phyloP scores from a whole-genome alignment of 2,888 invertebrate species.

The Melanotus villosus region DNA sequence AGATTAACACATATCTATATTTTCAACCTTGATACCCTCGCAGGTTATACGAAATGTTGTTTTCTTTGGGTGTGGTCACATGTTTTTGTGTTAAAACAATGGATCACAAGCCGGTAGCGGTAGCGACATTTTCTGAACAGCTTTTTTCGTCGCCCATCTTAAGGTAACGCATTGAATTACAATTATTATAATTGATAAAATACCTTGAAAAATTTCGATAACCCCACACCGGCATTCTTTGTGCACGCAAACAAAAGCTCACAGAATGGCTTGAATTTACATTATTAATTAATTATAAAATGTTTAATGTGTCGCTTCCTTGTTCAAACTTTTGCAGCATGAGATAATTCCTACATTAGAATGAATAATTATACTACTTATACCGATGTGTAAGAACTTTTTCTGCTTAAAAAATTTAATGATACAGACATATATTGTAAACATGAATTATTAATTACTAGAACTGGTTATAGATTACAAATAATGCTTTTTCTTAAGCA shows the following conservation, averaged over 20 bases:
- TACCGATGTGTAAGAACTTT: too few species aligned
- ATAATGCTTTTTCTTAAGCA: too few species aligned
- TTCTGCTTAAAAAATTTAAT: too few species aligned
- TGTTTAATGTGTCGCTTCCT: too few species aligned
- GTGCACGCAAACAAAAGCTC: neutral
- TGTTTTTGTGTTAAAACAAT: slow-evolving; percentile 36
- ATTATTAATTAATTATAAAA: too few species aligned
- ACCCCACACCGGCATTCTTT: neutral
- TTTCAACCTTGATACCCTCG: slow-evolving; percentile 42
- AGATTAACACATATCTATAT: slow-evolving; percentile 20
- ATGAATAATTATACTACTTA: too few species aligned
- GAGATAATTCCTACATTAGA: too few species aligned
- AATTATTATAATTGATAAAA: slow-evolving; percentile 5
- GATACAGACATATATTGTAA: too few species aligned
- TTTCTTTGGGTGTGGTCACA: slow-evolving; percentile 23
- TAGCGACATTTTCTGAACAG: slow-evolving; percentile 30
- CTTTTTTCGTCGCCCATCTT: slow-evolving; percentile 24
- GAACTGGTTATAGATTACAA: too few species aligned
- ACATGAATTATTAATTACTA: too few species aligned
- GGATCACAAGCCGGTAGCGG: slow-evolving; percentile 33
- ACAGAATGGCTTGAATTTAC: neutral
- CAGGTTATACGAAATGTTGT: slow-evolving; percentile 38
- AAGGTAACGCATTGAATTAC: slow-evolving; percentile 1
- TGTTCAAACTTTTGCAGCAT: neutral
- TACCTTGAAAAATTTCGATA: neutral